phyloP scores from a whole-genome alignment of 2,888 invertebrate genomes.

The Hypercompe scribonia region DNA sequence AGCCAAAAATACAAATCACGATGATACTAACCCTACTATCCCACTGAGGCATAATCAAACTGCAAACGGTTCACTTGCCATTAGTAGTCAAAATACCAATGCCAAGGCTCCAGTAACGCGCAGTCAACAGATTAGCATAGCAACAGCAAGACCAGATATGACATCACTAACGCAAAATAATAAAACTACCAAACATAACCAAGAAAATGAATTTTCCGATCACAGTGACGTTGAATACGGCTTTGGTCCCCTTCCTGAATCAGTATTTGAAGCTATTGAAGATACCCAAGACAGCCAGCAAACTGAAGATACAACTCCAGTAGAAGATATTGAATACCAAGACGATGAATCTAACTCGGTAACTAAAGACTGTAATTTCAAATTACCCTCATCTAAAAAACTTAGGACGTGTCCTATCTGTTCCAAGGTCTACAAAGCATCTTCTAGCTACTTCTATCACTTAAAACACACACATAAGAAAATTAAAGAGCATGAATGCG shows the following conservation, averaged over 20 bases:
- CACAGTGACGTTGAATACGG: constrained; percentile 63
- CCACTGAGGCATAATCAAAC: not conserved
- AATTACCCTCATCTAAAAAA: constrained; percentile 32
- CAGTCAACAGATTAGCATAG: not conserved
- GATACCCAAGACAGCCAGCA: constrained; percentile 62
- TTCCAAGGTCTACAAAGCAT: constrained; percentile 77
- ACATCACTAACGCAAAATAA: not conserved
- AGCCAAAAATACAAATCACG: not conserved
- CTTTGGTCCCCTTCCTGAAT: constrained; percentile 66
- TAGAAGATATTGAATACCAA: constrained; percentile 10
- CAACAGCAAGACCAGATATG: not conserved
- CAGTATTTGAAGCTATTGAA: constrained; percentile 71
- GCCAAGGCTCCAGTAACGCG: not conserved
- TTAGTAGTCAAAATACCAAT: not conserved
- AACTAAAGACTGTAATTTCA: not conserved
- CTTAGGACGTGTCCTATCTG: constrained; percentile 80
- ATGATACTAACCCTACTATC: not conserved
- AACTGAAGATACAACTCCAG: constrained; percentile 15
- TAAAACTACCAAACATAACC: constrained; percentile 4
- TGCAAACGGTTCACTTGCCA: not conserved
- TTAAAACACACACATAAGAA: constrained; percentile 80
- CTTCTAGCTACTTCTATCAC: constrained; percentile 84
- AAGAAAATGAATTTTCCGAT: constrained; percentile 63
- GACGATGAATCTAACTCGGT: constrained; percentile 12
- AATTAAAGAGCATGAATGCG: constrained; percentile 78